Evolutionary conservation across 1,140 invertebrate species (phyloP).

Genomic region (Bemisia tabaci): DNA sequence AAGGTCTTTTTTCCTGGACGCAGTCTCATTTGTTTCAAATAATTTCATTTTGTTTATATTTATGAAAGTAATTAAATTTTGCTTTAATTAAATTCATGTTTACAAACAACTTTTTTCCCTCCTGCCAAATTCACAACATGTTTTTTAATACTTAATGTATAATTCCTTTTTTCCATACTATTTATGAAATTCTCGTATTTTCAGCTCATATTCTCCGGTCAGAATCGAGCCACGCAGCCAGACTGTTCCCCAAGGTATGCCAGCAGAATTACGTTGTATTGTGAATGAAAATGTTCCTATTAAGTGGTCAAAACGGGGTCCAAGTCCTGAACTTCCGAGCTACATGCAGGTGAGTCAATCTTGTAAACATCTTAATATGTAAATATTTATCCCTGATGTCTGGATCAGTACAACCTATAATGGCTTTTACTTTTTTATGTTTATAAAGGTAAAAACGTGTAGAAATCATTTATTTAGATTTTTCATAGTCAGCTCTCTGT

Average conservation of each 20-base stretch:
- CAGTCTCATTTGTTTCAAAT: too few species aligned
- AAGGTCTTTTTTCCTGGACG: too few species aligned
- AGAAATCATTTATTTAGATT: neutral
- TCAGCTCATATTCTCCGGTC: neutral
- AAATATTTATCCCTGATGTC: neutral
- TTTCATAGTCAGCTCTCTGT: too few species aligned
- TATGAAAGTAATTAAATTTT: too few species aligned
- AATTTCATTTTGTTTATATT: too few species aligned
- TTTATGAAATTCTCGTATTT: too few species aligned
- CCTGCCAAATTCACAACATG: too few species aligned
- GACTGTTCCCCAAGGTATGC: constrained; percentile 60
- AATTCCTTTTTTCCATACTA: too few species aligned
- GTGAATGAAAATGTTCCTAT: constrained; percentile 17
- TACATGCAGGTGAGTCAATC: neutral
- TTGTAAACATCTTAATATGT: neutral
- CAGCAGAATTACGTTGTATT: constrained; percentile 60
- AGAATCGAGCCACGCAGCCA: constrained; percentile 47
- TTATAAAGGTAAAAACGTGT: neutral
- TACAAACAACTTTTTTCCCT: too few species aligned
- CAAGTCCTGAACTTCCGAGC: neutral
- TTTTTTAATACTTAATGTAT: too few species aligned
- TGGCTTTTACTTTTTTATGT: neutral
- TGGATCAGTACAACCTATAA: neutral
- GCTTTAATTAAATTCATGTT: too few species aligned
- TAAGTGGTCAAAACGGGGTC: neutral